Evolutionary conservation across 1,140 invertebrate species (phyloP).

Genomic region (Diuraphis noxia): DNA sequence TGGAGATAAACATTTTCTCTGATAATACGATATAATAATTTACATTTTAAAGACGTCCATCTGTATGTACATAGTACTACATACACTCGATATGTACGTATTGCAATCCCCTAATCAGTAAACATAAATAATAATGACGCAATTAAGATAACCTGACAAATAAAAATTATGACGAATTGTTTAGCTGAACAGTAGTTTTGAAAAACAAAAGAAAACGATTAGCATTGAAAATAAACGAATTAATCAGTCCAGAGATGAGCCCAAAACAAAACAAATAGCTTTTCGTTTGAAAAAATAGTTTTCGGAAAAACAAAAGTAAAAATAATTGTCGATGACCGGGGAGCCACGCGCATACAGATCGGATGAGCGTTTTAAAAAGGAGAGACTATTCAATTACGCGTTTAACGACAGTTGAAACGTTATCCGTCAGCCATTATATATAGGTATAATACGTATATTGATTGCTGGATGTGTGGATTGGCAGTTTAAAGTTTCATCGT

Average conservation of each 20-base stretch:
- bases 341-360: background rate
- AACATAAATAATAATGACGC: background rate
- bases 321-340: background rate
- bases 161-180: background rate
- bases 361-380: background rate
- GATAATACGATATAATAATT: too few species aligned
- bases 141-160: background rate
- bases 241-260: background rate
- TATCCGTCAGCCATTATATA: background rate
- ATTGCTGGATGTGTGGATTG: background rate
- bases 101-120: background rate
- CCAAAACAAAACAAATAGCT: background rate
- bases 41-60: background rate
- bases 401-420: constrained; percentile 15
- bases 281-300: constrained; percentile 10
- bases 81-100: background rate
- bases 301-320: background rate
- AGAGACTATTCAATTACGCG: background rate
- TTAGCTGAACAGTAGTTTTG: background rate
- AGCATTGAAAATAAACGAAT: background rate
- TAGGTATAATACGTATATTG: background rate
- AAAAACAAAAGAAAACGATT: constrained; percentile 20
- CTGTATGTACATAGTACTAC: too few species aligned
- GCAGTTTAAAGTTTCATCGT: constrained; percentile 1
- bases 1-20: background rate